Evolutionary conservation across 2,888 invertebrate genomes (phyloP).

Genomic region (Gymnocheta viridis): DNA sequence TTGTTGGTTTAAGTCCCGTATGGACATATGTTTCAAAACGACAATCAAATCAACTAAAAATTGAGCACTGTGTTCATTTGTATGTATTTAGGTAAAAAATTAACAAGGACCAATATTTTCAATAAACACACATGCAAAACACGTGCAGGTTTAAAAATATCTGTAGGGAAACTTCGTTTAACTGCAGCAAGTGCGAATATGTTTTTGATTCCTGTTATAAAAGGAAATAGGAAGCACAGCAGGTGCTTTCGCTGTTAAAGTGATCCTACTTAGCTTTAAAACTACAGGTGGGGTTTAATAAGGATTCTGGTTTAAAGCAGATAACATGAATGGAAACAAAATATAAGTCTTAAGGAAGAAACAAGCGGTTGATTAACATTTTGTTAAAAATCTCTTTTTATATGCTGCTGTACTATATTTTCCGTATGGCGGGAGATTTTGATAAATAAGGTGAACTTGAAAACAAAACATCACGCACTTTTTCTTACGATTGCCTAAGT

Average conservation of each 20-base stretch:
- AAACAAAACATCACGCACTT: no score
- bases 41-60: constrained; percentile 11
- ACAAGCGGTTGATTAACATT: background rate
- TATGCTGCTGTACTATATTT: background rate
- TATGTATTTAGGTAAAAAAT: constrained; percentile 11
- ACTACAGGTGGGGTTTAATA: constrained; percentile 49
- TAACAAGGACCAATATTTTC: constrained; percentile 2
- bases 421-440: no score
- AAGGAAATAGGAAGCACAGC: constrained; percentile 33
- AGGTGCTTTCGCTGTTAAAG: constrained; percentile 23
- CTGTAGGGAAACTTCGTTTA: background rate
- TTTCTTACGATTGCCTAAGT: no score
- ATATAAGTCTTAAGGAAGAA: background rate
- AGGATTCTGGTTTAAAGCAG: background rate
- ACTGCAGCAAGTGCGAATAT: constrained; percentile 40
- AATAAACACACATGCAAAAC: constrained; percentile 15
- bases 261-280: constrained; percentile 34
- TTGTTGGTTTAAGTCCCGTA: background rate
- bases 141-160: background rate
- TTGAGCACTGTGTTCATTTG: background rate
- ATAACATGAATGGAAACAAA: background rate
- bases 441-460: no score
- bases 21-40: constrained; percentile 41
- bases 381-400: background rate
- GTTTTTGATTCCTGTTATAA: background rate